phyloP scores from a whole-genome alignment of 2,113 vertebrate genomes.

The Sander vitreus region DNA sequence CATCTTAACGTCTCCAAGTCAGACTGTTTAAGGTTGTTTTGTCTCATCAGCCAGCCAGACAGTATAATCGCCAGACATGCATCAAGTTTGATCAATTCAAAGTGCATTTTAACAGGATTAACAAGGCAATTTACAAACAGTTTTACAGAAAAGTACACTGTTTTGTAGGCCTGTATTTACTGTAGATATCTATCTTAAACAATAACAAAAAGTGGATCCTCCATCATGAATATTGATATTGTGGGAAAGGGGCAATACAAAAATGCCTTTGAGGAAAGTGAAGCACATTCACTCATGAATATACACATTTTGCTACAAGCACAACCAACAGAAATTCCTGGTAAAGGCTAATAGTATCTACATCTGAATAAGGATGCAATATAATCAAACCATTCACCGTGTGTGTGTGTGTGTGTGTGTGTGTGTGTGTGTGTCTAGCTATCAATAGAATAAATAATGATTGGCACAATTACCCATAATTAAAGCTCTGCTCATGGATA shows the following conservation, averaged over 20 bases:
- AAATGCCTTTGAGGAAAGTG: background rate
- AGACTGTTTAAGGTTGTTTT: constrained; percentile 32
- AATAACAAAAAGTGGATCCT: background rate
- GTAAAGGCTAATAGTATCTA: background rate
- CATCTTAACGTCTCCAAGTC: constrained; percentile 37
- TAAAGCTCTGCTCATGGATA: constrained; percentile 1
- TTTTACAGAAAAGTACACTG: background rate
- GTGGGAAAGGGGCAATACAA: background rate
- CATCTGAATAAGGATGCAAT: background rate
- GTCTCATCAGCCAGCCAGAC: constrained; percentile 36
- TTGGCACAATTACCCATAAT: constrained; percentile 13
- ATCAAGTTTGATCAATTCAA: constrained; percentile 37
- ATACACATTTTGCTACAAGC: background rate
- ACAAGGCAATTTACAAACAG: constrained; percentile 25
- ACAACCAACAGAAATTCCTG: background rate
- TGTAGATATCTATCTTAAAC: background rate
- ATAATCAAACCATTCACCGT: background rate
- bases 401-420: background rate
- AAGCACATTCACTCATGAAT: background rate
- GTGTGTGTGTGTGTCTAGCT: background rate
- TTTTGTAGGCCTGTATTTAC: background rate
- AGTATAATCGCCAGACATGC: constrained; percentile 33
- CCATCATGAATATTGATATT: background rate
- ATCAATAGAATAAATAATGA: constrained; percentile 12
- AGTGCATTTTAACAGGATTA: constrained; percentile 41